Evolutionary conservation across 2,113 vertebrate genomes (phyloP).

Genomic region (Semicossyphus pulcher): DNA sequence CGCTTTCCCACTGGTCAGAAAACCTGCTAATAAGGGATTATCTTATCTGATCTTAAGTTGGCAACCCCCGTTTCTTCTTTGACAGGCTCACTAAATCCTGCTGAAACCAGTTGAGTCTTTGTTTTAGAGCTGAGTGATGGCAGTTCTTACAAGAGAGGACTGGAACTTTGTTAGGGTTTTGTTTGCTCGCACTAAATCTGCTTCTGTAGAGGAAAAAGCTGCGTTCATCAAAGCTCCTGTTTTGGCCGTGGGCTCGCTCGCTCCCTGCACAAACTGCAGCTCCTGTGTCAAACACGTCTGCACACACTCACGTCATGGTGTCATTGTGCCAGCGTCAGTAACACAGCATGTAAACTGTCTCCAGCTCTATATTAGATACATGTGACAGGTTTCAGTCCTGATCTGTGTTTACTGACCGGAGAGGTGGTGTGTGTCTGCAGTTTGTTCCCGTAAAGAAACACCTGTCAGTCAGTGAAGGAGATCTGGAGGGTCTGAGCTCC

Average conservation of each 20-base stretch:
- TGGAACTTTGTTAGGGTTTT: neutral
- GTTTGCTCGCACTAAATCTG: neutral
- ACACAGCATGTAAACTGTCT: neutral
- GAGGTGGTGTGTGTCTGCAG: neutral
- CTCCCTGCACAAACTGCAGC: neutral
- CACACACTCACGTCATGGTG: neutral
- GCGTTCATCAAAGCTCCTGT: neutral
- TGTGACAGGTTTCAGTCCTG: neutral
- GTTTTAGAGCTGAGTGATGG: neutral
- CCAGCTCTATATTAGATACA: neutral
- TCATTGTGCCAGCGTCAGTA: neutral
- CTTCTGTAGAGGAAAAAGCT: neutral
- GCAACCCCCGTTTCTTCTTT: neutral
- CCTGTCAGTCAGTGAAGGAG: too few relatives aligned
- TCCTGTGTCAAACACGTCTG: neutral
- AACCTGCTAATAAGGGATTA: too few relatives aligned
- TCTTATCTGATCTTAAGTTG: too few relatives aligned
- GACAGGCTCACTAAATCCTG: neutral
- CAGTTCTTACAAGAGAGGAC: neutral
- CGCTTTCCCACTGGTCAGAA: too few relatives aligned
- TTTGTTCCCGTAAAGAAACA: neutral
- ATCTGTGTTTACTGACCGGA: neutral
- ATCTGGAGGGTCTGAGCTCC: too few relatives aligned
- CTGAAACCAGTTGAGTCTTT: neutral
- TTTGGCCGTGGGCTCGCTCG: neutral